Percentiles rank a stretch among this genome's conserved stretches.
phyloP scores from a whole-genome alignment of 2,888 invertebrate genomes.

The Dryobota labecula region DNA sequence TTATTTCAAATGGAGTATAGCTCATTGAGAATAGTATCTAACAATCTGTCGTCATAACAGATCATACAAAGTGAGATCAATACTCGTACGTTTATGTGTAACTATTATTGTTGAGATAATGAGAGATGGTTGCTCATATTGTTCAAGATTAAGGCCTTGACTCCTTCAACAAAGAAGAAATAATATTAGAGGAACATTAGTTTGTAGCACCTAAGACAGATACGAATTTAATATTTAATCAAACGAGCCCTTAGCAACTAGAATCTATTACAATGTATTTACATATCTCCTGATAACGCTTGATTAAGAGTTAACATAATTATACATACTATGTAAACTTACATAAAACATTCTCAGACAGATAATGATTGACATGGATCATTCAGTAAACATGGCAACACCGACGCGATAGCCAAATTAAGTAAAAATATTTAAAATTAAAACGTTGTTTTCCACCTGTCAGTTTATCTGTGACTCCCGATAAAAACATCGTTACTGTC shows the following conservation, averaged over 20 bases:
- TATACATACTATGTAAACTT: conserved; percentile 30
- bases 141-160: background rate
- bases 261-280: conserved; percentile 31
- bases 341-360: conserved; percentile 52
- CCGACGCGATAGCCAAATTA: conserved; percentile 31
- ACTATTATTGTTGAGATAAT: conserved; percentile 2
- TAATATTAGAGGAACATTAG: background rate
- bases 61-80: conserved; percentile 17
- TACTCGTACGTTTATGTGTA: background rate
- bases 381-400: conserved; percentile 32
- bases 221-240: background rate
- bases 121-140: background rate
- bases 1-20: too few relatives aligned
- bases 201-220: background rate
- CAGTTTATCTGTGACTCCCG: conserved; percentile 51
- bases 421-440: conserved; percentile 38
- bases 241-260: conserved; percentile 23
- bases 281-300: conserved; percentile 54
- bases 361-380: conserved; percentile 44
- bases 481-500: conserved; percentile 60
- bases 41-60: conserved; percentile 16
- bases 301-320: conserved; percentile 21
- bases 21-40: background rate
- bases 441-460: conserved; percentile 54
- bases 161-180: background rate